A percentile compares a stretch with the other conserved stretches of the same genome.
Evolutionary conservation across 2,113 vertebrate species (phyloP).

Genomic region (Halichoeres trimaculatus): DNA sequence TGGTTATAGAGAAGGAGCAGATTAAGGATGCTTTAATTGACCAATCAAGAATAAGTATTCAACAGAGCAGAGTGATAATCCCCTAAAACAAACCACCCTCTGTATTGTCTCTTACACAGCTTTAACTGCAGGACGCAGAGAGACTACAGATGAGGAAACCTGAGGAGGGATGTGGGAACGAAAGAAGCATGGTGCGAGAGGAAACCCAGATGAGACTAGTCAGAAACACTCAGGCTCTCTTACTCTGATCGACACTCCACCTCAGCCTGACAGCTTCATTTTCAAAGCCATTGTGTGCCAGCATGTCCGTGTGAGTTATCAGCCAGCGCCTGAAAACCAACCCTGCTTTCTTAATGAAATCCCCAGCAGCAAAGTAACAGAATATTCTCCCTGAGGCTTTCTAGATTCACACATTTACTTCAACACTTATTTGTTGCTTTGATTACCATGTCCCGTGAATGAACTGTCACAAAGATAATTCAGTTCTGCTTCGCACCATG

Average conservation of each 20-base stretch:
- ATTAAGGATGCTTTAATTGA: too few relatives aligned
- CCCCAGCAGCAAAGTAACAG: constrained; percentile 20
- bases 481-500: constrained; percentile 11
- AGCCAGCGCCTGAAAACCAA: constrained; percentile 24
- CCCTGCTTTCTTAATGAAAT: constrained; percentile 29
- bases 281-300: constrained; percentile 54
- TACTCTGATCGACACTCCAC: constrained; percentile 57
- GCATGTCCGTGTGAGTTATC: constrained; percentile 53
- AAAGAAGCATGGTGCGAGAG: constrained; percentile 48
- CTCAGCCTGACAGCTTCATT: constrained; percentile 68
- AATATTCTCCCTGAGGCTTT: constrained; percentile 22
- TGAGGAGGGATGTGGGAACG: constrained; percentile 15
- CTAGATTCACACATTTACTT: constrained; percentile 38
- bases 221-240: constrained; percentile 53
- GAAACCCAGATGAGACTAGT: constrained; percentile 61
- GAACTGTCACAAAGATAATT: constrained; percentile 30
- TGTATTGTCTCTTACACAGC: not conserved
- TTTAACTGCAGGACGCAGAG: constrained; percentile 51
- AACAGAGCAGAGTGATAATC: too few relatives aligned
- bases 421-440: constrained; percentile 30
- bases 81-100: too few relatives aligned
- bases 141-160: constrained; percentile 66
- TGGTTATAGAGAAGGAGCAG: too few relatives aligned
- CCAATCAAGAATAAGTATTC: too few relatives aligned
- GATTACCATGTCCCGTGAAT: constrained; percentile 37